Evolutionary conservation across 1,140 invertebrate species (phyloP), one percentile per base, ranked within the genome.

Genomic region (Aphidius gifuensis): DNA sequence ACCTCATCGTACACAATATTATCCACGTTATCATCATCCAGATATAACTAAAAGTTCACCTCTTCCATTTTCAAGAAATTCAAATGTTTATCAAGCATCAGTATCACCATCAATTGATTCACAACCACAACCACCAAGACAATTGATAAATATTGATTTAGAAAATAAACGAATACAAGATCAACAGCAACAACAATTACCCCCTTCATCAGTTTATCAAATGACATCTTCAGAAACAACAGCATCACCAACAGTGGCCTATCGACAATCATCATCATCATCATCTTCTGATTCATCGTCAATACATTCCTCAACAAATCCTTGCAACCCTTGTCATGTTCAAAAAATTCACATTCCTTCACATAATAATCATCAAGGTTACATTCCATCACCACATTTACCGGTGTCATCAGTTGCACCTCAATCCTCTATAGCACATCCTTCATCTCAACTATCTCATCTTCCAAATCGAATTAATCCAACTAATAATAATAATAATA

Each of bases 31-130:
- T 56, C 77, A 79, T 69, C 77, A 79, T 55, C 77, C 77, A 39
- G 77, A 78, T n/a, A 79, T 79, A 53, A 75, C 76, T 6, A 79
- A 79, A 58, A 78, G 77, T 59, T 68, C 77, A 4, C 74, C 77
- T 38, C 71, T 65, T 1, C 77, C 77, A 5, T 73, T 75, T 42
- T 71, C 69, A 0, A 75, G 78, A 38, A 75, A 54, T 42, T 71
- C 76, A 9, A 71, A 32, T 32, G 23, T 69, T 45, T 78, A 77
- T 21, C 72, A 77, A 43, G 64, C 71, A 58, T 67, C 44, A 70
- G 59, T 71, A 11, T 61, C 71, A 9, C 53, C 42, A 9, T 3
- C 53, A 40, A 55, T 5, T 43, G 7, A 44, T 32, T 71, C 6
- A 58, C 67, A 0, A 50, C 66, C 11, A 66, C 54, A 23, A 21